Percentiles rank a stretch among this genome's conserved stretches.
These are phyloP conservation scores for Eidolon helvum DNA, from an alignment of 2,113 vertebrate genomes.

Conservation along the genomic window DNA sequence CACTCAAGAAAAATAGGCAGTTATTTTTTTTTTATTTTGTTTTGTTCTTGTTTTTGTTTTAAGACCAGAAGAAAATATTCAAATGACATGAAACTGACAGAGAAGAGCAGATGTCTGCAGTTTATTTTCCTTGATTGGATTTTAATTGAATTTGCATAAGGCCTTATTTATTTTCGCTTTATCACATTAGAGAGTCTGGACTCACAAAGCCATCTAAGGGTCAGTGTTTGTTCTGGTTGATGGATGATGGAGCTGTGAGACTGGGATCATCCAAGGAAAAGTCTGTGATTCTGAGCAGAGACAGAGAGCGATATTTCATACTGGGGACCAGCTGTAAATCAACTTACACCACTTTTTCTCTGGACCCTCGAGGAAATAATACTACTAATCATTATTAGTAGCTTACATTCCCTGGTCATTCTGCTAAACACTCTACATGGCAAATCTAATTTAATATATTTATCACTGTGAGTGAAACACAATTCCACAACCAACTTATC, in stretches of 20 bases:
- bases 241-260: conserved; percentile 3
- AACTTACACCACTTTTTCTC: background rate
- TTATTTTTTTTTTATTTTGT: background rate
- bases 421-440: background rate
- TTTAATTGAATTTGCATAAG: conserved; percentile 78
- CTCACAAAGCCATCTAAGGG: conserved; percentile 30
- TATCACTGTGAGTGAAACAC: background rate
- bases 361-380: background rate
- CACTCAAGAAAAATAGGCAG: conserved; percentile 64
- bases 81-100: conserved; percentile 46
- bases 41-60: conserved; percentile 68
- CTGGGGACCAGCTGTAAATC: background rate
- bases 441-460: conserved; percentile 9
- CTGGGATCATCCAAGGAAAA: conserved; percentile 22
- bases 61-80: conserved; percentile 70
- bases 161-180: conserved; percentile 73
- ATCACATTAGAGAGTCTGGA: conserved; percentile 73
- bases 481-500: background rate
- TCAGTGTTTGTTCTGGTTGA: conserved; percentile 6
- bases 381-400: background rate
- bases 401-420: background rate
- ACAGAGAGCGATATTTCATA: background rate
- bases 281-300: background rate
- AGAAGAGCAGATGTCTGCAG: conserved; percentile 78
- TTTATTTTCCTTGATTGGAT: conserved; percentile 80